Evolutionary conservation across 2,113 vertebrate species (phyloP).

Genomic region (Pyrgilauda ruficollis): DNA sequence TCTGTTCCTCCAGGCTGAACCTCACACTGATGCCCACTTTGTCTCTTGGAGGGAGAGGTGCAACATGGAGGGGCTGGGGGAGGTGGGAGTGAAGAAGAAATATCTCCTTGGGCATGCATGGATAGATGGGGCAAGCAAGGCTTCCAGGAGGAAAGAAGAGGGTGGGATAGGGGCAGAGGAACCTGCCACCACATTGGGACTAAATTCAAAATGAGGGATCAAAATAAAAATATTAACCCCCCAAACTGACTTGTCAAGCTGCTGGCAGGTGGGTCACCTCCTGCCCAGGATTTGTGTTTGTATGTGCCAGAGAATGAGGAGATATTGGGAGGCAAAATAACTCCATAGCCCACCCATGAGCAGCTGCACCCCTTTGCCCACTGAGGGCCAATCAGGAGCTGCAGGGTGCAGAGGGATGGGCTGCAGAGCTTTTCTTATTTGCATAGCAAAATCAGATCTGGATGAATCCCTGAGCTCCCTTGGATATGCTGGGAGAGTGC

Average conservation of each 20-base stretch:
- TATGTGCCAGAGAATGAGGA: neutral
- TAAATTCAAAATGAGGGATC: neutral
- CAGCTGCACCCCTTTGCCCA: neutral
- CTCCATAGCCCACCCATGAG: neutral
- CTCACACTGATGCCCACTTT: neutral
- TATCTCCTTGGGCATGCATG: rapidly evolving
- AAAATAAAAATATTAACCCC: neutral
- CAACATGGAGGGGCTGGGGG: neutral
- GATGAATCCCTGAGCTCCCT: neutral
- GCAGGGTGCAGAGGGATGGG: neutral
- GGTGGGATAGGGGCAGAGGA: neutral
- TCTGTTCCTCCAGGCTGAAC: neutral
- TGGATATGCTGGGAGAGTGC: neutral
- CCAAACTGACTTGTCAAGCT: neutral
- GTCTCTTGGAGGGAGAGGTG: neutral
- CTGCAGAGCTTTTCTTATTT: neutral
- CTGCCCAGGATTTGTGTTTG: neutral
- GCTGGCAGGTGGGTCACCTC: neutral
- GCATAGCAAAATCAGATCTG: neutral
- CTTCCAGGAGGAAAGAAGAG: neutral
- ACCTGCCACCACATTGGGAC: neutral
- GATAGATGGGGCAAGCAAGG: neutral
- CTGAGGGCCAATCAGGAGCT: neutral
- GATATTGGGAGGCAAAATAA: neutral
- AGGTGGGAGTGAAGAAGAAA: neutral